Conservation (phyloP, 2,113 vertebrate genomes). For the Peromyscus polionotus region DNA sequence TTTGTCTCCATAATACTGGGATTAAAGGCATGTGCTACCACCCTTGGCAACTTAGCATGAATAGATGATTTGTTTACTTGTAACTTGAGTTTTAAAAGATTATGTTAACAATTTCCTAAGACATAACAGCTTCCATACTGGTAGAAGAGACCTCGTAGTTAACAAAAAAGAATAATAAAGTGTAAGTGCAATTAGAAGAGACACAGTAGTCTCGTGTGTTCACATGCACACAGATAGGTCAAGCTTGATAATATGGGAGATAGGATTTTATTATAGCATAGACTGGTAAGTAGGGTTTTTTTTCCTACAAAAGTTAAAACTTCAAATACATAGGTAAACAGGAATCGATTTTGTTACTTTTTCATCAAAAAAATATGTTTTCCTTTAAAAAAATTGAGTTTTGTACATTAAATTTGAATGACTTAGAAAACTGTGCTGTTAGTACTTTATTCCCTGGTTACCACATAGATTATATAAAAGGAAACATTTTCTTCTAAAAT, state of each 20-base stretch:
- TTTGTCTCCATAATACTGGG: neutral
- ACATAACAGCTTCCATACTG: slow-evolving; percentile 1
- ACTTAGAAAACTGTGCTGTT: slow-evolving; percentile 22
- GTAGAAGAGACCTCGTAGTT: neutral
- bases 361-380: neutral
- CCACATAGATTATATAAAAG: neutral
- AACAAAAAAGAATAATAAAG: slow-evolving; percentile 27
- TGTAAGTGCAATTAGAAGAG: slow-evolving; percentile 5
- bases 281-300: neutral
- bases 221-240: neutral
- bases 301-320: slow-evolving; percentile 2
- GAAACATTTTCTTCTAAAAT: slow-evolving; percentile 48
- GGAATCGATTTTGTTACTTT: neutral
- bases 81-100: neutral
- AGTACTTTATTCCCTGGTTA: neutral
- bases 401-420: slow-evolving; percentile 29
- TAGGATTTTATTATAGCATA: neutral
- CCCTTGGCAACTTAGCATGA: neutral
- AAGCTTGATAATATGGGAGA: neutral
- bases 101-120: slow-evolving; percentile 29
- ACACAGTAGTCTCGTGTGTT: neutral
- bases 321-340: slow-evolving; percentile 24
- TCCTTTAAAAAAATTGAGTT: slow-evolving; percentile 15
- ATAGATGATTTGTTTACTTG: neutral
- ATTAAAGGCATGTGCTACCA: neutral